Base-by-base conservation (phyloP, 2,113 vertebrate species). In the Pogonocichla stellata region DNA sequence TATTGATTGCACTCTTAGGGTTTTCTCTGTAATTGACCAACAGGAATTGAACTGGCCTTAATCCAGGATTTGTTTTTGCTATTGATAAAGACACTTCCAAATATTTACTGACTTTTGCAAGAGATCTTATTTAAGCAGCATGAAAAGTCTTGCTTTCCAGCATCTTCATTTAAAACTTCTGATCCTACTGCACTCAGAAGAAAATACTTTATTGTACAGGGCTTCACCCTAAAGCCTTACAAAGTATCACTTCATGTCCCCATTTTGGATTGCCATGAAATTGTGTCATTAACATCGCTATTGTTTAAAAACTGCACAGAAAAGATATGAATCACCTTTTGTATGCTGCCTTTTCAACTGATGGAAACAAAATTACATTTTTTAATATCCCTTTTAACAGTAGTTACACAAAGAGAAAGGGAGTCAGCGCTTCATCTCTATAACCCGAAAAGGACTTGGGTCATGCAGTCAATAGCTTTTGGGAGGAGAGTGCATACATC, bases 381-480 rank as follows among this genome's bases (percentile, higher is more conserved):
- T 72, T 96, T 87, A 73, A 19, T 89, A 58, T 90, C 14, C 67
- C 50, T 82, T 94, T 90, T 92, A 84, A 80, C 92, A 98, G 98
- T 93, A 75, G 95, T 98, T 95, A 98, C 97, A 65, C 92, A 95
- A 89, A 96, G 95, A 81, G 98, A 98, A 91, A 98, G 97, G 75
- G 97, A 96, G 81, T 91, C 75, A 26, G 97, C 97, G 2, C 94
- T 98, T 86, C 96, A 95, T 40, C 88, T 97, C 64, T 97, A 91
- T 90, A 94, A 95, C 88, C 91, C 74, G 1, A 85, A 97, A 82
- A 97, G 80, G 75, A 95, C 98, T 62, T 64, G 90, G 28, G 43
- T 97, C 7, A 7, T 97, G 54, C 98, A 98, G 58, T 97, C 98
- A 2, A 48, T 99, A 74, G 98, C 97, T 48, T 99, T 99, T 69